Conservation (phyloP, 2,888 invertebrate genomes). For the Leucophenga maculata region DNA sequence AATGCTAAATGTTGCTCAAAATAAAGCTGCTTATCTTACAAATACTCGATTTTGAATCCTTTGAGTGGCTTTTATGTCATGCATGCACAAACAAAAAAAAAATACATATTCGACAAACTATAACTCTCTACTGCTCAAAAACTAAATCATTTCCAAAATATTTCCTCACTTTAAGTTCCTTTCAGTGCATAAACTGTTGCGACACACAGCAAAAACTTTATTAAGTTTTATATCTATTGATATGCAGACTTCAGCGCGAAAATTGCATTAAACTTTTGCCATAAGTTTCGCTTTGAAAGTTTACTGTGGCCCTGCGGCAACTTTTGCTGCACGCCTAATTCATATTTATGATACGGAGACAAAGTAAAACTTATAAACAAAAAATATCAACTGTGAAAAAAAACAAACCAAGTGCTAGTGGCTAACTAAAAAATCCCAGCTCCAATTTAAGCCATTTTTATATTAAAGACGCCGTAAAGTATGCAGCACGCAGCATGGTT, state of each 20-base stretch:
- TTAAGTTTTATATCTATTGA: constrained; percentile 41
- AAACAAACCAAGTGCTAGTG: no score
- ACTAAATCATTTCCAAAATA: no score
- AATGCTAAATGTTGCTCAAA: no score
- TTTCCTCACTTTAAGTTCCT: no score
- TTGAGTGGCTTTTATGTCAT: no score
- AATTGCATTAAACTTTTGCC: constrained; percentile 59
- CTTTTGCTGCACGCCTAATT: constrained; percentile 52
- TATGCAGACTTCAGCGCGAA: constrained; percentile 45
- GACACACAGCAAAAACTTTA: background rate
- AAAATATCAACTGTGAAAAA: background rate
- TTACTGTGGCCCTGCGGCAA: constrained; percentile 28
- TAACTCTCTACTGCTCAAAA: no score
- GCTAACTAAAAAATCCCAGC: no score
- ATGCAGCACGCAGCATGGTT: constrained; percentile 37
- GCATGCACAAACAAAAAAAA: no score
- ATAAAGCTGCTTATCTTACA: no score
- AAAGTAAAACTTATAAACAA: constrained; percentile 10
- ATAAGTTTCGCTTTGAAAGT: constrained; percentile 40
- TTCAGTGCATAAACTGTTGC: no score
- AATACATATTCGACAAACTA: no score
- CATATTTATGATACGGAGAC: constrained; percentile 52
- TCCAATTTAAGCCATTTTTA: background rate
- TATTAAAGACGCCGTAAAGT: constrained; percentile 45
- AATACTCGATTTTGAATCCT: no score